phyloP scores from a whole-genome alignment of 1,140 invertebrate species.

The Leguminivora glycinivorella region DNA sequence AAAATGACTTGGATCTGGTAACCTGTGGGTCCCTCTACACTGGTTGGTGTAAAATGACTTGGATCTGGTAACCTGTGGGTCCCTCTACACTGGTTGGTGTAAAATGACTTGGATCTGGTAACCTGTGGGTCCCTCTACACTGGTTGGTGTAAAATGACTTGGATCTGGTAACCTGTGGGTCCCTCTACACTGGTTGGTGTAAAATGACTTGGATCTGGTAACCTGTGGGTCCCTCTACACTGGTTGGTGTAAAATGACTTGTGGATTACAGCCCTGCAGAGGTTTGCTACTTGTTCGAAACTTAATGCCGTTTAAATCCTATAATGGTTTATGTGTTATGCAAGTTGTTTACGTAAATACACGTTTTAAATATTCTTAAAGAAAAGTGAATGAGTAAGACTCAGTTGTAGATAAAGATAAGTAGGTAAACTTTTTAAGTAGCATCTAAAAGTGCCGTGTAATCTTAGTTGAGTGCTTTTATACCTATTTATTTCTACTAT shows the following conservation, averaged over 20 bases:
- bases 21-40: too few species aligned
- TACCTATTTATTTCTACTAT: too few species aligned
- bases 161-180: too few species aligned
- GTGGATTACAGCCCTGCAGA: background rate
- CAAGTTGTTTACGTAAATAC: background rate
- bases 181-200: background rate
- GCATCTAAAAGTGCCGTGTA: background rate
- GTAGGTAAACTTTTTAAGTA: background rate
- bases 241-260: background rate
- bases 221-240: background rate
- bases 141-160: too few species aligned
- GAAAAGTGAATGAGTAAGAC: background rate
- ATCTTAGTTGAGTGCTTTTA: background rate
- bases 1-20: too few species aligned
- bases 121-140: too few species aligned
- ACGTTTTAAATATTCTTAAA: background rate
- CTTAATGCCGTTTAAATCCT: background rate
- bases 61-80: too few species aligned
- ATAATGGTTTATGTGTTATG: background rate
- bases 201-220: too few species aligned
- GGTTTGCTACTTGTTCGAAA: background rate
- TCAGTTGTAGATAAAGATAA: background rate
- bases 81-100: too few species aligned
- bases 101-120: too few species aligned
- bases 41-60: too few species aligned